Evolutionary conservation across 2,113 vertebrate genomes (phyloP), one percentile per base, ranked within the genome.

Genomic region (Capricornis sumatraensis): DNA sequence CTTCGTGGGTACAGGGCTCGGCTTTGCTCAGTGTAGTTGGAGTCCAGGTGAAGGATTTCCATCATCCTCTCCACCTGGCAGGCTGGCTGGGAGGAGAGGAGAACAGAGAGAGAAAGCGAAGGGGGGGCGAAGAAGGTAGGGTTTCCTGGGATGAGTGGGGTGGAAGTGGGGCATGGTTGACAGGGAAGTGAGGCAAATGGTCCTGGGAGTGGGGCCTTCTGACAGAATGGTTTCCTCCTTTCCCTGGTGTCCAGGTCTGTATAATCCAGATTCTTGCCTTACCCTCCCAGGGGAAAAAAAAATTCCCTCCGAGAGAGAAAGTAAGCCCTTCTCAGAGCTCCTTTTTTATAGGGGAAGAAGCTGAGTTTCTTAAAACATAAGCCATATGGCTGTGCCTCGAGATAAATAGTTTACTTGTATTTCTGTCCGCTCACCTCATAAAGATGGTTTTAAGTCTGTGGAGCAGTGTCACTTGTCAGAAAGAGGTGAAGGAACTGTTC

Each of bases 381-480:
- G 71, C 96, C 97, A 87, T 91, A 30, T 87, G 96, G 67, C 89
- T 84, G 71, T 87, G 40, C 40, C 78, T 95, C 21, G 30, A 27
- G 28, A 74, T 94, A 88, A 91, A 89, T 36, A 47, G 33, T n/a
- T 58, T 45, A 16, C 79, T 28, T 52, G 33, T 64, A 50, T 91
- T 96, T 96, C 87, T 93, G 60, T 91, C 60, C 2, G n/a, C n/a
- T 91, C 93, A 91, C 88, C 93, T 94, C 50, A 3, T 97, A 96
- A 97, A 97, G 83, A 91, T 89, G 82, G 76, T 17, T 94, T 94
- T 95, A 40, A n/a, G 60, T 57, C 82, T 30, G 40, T 2, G 2
- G 27, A 11, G 21, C 30, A 30, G 76, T 82, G 91, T 89, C 47
- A 25, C 52, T 67, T 55, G 60, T 57, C 90, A 81, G 95, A 45